Percentiles rank a stretch among this genome's conserved stretches.
These are phyloP conservation scores for Amphiprion percula DNA, from an alignment of 2,113 vertebrate genomes.

Conservation along the genomic window DNA sequence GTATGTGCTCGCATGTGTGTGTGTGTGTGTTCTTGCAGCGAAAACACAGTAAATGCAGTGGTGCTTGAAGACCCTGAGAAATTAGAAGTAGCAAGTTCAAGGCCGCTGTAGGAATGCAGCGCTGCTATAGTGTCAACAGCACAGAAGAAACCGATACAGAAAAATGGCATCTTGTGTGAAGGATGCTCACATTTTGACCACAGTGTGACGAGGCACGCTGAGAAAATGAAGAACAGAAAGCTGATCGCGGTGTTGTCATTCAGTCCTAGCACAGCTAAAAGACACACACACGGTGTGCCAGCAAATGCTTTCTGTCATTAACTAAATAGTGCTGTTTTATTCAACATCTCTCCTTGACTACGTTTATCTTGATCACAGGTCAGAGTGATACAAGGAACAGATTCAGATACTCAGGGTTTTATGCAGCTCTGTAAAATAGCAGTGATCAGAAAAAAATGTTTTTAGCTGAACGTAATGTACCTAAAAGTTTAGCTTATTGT, in stretches of 20 bases:
- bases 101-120: slow-evolving; percentile 8
- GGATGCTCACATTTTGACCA: slow-evolving; percentile 24
- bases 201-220: not conserved
- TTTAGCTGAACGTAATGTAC: too few species aligned
- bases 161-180: slow-evolving; percentile 20
- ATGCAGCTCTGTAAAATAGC: too few species aligned
- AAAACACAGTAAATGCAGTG: slow-evolving; percentile 48
- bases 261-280: not conserved
- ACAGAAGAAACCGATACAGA: slow-evolving; percentile 22
- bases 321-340: not conserved
- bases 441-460: too few species aligned
- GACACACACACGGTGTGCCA: too few species aligned
- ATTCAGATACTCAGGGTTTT: too few species aligned
- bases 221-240: not conserved
- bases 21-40: slow-evolving; percentile 35
- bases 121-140: slow-evolving; percentile 26
- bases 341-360: not conserved
- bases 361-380: too few species aligned
- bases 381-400: too few species aligned
- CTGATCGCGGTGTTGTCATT: not conserved
- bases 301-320: not conserved
- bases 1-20: slow-evolving; percentile 29
- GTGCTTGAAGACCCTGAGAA: slow-evolving; percentile 63
- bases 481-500: too few species aligned
- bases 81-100: slow-evolving; percentile 46